Conservation (phyloP, 2,797 vertebrate species). For the Buphagus erythrorhynchus region DNA sequence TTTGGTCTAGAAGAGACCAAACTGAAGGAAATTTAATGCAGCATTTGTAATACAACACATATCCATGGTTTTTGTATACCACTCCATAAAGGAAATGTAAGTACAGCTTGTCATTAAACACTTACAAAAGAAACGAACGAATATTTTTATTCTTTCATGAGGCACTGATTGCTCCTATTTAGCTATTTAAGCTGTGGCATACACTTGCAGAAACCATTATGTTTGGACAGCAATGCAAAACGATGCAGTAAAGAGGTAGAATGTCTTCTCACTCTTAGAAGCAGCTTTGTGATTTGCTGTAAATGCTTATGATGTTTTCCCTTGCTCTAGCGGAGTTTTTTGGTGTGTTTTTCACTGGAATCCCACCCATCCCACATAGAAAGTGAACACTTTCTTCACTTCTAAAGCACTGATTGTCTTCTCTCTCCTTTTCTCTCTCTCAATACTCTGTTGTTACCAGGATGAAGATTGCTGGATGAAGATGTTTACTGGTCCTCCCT, state of each 20-base stretch:
- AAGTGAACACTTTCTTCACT: not conserved
- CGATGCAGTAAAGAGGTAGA: not conserved
- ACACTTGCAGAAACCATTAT: accelerated
- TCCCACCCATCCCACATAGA: not conserved
- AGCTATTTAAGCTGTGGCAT: not conserved
- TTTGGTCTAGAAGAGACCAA: not conserved
- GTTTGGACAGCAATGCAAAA: not conserved
- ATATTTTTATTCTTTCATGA: not conserved
- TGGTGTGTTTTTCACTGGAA: not conserved
- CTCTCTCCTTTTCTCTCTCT: not conserved
- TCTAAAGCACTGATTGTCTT: not conserved
- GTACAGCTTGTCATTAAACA: not conserved
- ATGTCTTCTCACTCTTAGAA: not conserved
- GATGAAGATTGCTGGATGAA: conserved; percentile 8
- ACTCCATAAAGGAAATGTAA: not conserved
- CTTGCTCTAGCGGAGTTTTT: accelerated
- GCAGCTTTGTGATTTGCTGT: not conserved
- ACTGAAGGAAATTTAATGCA: not conserved
- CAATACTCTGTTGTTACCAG: not conserved
- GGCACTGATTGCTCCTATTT: not conserved
- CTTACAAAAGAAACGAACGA: not conserved
- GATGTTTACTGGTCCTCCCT: not conserved
- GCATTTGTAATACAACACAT: not conserved
- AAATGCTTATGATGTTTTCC: not conserved
- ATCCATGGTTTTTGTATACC: accelerated